Evolutionary conservation across 2,888 invertebrate species (phyloP).

Genomic region (Himalopsyche kuldschensis): DNA sequence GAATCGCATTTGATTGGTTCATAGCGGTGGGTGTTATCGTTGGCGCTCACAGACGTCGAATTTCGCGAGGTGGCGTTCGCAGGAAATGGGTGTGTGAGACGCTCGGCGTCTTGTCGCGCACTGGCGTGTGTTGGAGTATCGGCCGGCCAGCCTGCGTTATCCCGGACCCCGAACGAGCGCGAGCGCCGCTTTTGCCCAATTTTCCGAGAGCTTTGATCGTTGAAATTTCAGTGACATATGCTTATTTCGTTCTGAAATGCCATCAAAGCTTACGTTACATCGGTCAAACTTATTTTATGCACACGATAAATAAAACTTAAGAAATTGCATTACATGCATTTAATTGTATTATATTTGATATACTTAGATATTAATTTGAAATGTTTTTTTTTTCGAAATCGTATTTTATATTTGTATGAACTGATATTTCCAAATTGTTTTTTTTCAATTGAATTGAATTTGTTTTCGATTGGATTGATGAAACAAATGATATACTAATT

Average conservation of each 20-base stretch:
- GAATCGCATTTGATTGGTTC: background rate
- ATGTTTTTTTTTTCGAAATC: no score
- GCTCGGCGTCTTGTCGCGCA: constrained; percentile 34
- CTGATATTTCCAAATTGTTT: no score
- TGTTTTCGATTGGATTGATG: no score
- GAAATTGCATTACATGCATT: no score
- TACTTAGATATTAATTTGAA: no score
- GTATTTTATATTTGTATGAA: no score
- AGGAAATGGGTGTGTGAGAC: background rate
- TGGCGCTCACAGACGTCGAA: constrained; percentile 7
- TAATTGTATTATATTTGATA: no score
- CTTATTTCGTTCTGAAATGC: constrained; percentile 1
- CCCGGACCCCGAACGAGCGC: background rate
- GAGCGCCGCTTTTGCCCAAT: background rate
- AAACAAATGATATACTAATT: no score
- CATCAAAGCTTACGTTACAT: background rate
- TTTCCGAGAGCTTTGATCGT: constrained; percentile 6
- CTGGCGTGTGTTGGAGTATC: constrained; percentile 19
- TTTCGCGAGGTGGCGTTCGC: constrained; percentile 13
- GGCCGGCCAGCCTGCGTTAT: background rate
- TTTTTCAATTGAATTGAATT: no score
- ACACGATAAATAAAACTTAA: no score
- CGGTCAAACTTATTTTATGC: background rate
- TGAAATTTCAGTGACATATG: constrained; percentile 10
- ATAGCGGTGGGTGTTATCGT: background rate